phyloP scores from a whole-genome alignment of 2,888 invertebrate genomes.

The Plagodis pulveraria region DNA sequence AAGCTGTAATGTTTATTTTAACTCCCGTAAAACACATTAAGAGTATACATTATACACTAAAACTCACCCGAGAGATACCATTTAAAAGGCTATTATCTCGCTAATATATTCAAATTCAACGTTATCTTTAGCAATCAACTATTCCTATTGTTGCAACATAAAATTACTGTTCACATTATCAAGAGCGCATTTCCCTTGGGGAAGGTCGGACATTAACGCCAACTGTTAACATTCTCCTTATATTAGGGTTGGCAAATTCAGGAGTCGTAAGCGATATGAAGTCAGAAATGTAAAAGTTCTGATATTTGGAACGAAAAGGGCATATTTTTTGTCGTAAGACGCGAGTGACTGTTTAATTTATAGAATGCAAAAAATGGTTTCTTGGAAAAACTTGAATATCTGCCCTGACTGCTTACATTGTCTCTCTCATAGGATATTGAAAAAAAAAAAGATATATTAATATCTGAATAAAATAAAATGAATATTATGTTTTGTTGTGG shows the following conservation, averaged over 20 bases:
- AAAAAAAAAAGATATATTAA: too few relatives aligned
- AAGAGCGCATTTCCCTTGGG: slow-evolving; percentile 78
- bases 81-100: slow-evolving; percentile 41
- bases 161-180: slow-evolving; percentile 78
- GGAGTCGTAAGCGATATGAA: neutral
- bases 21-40: too few relatives aligned
- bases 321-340: too few relatives aligned
- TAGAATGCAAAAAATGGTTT: too few relatives aligned
- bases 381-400: too few relatives aligned
- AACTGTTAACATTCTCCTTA: slow-evolving; percentile 71
- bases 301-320: neutral
- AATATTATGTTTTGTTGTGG: too few relatives aligned
- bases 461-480: too few relatives aligned
- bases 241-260: slow-evolving; percentile 16
- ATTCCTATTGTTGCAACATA: slow-evolving; percentile 70
- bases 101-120: slow-evolving; percentile 49
- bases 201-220: slow-evolving; percentile 77
- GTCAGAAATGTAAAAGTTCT: neutral
- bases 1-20: too few relatives aligned
- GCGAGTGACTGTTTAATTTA: too few relatives aligned
- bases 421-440: too few relatives aligned
- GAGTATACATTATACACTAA: slow-evolving; percentile 8
- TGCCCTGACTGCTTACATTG: too few relatives aligned
- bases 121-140: slow-evolving; percentile 52
- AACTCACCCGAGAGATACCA: slow-evolving; percentile 12